A percentile compares a stretch with the other conserved stretches of the same genome.
These are phyloP conservation scores for Mythimna albipuncta DNA, from an alignment of 2,888 invertebrate genomes.

Conservation along the genomic window DNA sequence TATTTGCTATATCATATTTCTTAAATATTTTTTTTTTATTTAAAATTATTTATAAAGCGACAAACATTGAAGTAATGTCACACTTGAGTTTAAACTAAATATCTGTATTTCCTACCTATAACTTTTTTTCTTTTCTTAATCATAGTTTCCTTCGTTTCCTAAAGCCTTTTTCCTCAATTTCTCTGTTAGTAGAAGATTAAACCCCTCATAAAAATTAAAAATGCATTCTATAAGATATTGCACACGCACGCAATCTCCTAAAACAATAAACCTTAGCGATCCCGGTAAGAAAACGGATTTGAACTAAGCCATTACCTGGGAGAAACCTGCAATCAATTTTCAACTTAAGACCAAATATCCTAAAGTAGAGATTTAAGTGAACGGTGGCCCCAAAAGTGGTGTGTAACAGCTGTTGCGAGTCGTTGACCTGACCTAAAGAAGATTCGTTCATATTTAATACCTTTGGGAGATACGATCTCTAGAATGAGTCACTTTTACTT, in stretches of 20 bases:
- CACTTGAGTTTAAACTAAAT: neutral
- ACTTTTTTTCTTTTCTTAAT: neutral
- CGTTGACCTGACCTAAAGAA: conserved; percentile 64
- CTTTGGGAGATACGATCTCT: conserved; percentile 46
- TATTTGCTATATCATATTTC: neutral
- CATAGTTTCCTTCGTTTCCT: no score
- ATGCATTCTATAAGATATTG: conserved; percentile 21
- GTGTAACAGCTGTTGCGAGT: conserved; percentile 51
- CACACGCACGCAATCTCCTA: conserved; percentile 35
- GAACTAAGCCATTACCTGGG: conserved; percentile 24
- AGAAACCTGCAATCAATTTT: neutral
- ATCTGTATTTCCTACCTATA: no score
- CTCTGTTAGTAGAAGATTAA: neutral
- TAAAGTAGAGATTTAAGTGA: conserved; percentile 19
- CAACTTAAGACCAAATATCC: neutral
- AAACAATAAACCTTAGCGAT: conserved; percentile 40
- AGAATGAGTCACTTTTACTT: conserved; percentile 51
- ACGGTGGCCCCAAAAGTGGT: conserved; percentile 31
- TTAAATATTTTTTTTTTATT: no score
- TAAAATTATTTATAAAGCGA: neutral
- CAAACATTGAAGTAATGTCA: neutral
- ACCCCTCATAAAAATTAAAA: conserved; percentile 30
- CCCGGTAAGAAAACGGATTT: conserved; percentile 46
- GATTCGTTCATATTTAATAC: conserved; percentile 66
- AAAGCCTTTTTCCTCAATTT: neutral